These are phyloP conservation scores for Sus cebifrons DNA, from an alignment of 2,797 vertebrate species.

Conservation along the genomic window DNA sequence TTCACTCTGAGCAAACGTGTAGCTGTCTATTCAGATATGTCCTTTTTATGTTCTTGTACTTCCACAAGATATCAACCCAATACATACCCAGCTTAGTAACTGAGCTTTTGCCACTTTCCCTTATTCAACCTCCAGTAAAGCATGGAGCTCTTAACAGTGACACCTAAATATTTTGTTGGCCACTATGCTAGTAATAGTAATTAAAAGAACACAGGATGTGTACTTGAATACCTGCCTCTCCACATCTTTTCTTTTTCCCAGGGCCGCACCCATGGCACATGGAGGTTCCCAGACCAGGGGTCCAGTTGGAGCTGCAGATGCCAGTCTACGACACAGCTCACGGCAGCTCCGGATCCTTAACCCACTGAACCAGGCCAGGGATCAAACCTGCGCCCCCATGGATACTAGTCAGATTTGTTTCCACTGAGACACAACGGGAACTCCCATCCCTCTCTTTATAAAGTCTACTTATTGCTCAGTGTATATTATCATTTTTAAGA, in stretches of 20 bases:
- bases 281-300: too few relatives aligned
- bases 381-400: too few relatives aligned
- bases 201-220: background rate
- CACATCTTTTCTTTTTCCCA: too few relatives aligned
- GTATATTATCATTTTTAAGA: background rate
- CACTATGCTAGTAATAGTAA: background rate
- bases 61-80: background rate
- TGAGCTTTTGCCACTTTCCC: constrained; percentile 6
- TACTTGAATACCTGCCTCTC: background rate
- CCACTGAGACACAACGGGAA: too few relatives aligned
- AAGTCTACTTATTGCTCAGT: background rate
- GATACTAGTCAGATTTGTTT: too few relatives aligned
- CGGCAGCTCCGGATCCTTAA: too few relatives aligned
- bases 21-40: background rate
- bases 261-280: too few relatives aligned
- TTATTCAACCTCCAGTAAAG: background rate
- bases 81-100: background rate
- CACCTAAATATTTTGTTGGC: background rate
- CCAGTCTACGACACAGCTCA: too few relatives aligned
- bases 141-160: background rate
- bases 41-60: background rate
- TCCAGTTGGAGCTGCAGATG: too few relatives aligned
- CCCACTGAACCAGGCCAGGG: too few relatives aligned
- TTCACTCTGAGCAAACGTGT: background rate
- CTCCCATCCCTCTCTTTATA: background rate